A percentile compares a stretch with the other conserved stretches of the same genome.
Conservation (phyloP, 2,797 vertebrate genomes). For the Thripadectes ignobilis region DNA sequence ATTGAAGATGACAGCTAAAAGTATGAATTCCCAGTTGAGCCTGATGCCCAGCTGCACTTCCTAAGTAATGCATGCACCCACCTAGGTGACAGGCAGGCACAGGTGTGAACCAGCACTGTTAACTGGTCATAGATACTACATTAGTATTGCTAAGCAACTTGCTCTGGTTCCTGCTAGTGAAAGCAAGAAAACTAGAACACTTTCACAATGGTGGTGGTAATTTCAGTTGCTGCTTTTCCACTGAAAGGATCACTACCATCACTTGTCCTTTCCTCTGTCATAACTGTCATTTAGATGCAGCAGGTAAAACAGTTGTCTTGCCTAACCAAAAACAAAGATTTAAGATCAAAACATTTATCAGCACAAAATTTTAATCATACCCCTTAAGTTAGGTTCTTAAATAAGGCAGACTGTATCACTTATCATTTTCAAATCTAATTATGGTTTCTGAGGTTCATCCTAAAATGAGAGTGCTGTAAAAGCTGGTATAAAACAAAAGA, state of each 20-base stretch:
- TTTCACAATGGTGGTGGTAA: neutral
- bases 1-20: neutral
- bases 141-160: neutral
- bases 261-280: neutral
- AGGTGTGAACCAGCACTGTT: neutral
- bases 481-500: neutral
- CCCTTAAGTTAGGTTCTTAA: neutral
- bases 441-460: neutral
- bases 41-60: neutral
- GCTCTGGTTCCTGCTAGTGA: neutral
- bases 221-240: neutral
- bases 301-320: neutral
- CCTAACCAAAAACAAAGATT: neutral
- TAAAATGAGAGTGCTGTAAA: neutral
- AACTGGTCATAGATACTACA: neutral
- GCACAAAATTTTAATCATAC: neutral
- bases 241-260: neutral
- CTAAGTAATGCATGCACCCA: neutral
- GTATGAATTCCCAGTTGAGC: neutral
- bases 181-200: neutral
- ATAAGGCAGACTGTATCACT: neutral
- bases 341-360: neutral
- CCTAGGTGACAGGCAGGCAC: neutral
- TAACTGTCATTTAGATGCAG: neutral
- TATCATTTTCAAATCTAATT: conserved; percentile 6